Base-by-base conservation (phyloP, 2,888 invertebrate genomes). In the Callosobruchus maculatus region DNA sequence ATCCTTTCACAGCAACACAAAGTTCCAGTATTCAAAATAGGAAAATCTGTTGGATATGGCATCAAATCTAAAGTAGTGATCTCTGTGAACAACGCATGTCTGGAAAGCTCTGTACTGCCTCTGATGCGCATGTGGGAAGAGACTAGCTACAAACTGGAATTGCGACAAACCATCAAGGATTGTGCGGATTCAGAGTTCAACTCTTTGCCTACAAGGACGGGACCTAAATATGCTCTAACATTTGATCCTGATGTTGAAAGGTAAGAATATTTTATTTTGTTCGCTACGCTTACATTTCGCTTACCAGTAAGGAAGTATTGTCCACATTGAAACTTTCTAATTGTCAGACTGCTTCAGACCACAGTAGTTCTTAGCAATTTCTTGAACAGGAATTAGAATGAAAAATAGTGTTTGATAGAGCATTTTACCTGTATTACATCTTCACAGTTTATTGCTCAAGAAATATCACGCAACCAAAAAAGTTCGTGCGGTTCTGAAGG, bases 61-160 rank as follows among this genome's bases (percentile, higher is more conserved):
- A 89, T 95, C 81, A 85, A 90, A 71, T 90, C 94, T 71, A 89
- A 91, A 84, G 87, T 90, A 82, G 81, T 82, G 66, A 84, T 95
- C n/a, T 87, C 88, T 70, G 89, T 93, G 0, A 91, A 92, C 77
- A 90, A 90, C 13, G 82, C 88, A 72, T 90, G 94, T 9, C 83
- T 97, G 0, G 88, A 92, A 74, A 91, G 91, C 2, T 88, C 89
- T 20, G 89, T 97, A 73, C 88, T 91, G 31, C 88, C 91, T 0
- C 88, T 97, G 68, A 93, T 95, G 86, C 91, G 92, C 82, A 91
- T 93, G 84, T 99, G 99, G 99, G 99, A 99, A 86, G 96, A 96
- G 85, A 98, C 98, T 0, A 97, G 98, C 87, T 97, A 94, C 85
- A 92, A 92, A 79, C 86, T 99, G 72, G 99, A 99, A 85, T 89